Evolutionary conservation across 2,888 invertebrate genomes (phyloP).

Genomic region (Pomacea canaliculata): DNA sequence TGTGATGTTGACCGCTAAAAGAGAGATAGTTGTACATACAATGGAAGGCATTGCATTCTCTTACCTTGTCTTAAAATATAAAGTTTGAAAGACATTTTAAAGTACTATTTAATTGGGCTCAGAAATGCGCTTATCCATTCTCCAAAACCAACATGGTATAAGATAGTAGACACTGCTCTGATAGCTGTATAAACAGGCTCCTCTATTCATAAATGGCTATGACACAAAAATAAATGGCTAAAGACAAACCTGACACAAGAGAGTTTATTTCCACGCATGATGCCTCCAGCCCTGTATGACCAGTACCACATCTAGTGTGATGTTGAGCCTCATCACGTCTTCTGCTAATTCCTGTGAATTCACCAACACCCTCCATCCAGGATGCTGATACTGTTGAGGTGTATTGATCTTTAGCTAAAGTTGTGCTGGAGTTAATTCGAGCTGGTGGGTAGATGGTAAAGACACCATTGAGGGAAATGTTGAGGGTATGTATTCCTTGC

Average conservation of each 20-base stretch:
- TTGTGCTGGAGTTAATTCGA: slow-evolving; percentile 27
- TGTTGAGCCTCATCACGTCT: slow-evolving; percentile 34
- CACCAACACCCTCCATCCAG: slow-evolving; percentile 51
- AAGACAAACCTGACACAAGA: slow-evolving; percentile 37
- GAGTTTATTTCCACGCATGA: slow-evolving; percentile 44
- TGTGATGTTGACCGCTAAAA: slow-evolving; percentile 52
- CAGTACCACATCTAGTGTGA: slow-evolving; percentile 43
- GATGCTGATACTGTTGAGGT: slow-evolving; percentile 44
- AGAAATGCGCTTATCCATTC: too few relatives aligned
- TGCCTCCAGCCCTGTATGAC: slow-evolving; percentile 49
- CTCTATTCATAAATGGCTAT: too few relatives aligned
- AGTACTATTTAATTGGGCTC: too few relatives aligned
- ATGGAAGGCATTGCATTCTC: background rate
- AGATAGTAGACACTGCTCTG: too few relatives aligned
- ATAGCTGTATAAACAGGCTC: too few relatives aligned
- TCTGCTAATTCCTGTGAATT: slow-evolving; percentile 44
- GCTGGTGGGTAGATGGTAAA: slow-evolving; percentile 47
- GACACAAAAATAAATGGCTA: too few relatives aligned
- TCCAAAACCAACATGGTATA: too few relatives aligned
- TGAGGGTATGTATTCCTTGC: slow-evolving; percentile 48
- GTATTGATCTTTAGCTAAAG: slow-evolving; percentile 34
- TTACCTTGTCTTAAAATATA: background rate
- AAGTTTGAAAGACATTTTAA: too few relatives aligned
- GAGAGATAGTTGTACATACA: background rate
- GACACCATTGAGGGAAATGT: slow-evolving; percentile 49